phyloP scores from a whole-genome alignment of 2,797 vertebrate species.

The Sebastes nivosus region DNA sequence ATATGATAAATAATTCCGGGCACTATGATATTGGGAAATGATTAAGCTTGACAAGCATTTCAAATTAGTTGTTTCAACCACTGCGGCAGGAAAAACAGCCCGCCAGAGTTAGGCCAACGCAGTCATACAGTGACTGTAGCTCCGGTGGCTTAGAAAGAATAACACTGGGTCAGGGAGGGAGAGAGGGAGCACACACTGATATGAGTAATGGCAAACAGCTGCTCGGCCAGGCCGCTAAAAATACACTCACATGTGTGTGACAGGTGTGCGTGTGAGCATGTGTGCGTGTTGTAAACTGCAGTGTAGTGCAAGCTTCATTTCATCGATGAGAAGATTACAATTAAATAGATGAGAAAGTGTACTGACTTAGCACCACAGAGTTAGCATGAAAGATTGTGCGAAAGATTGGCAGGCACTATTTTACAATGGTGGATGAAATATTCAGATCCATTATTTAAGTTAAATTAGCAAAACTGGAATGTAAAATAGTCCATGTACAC shows the following conservation, averaged over 20 bases:
- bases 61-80: conserved; percentile 41
- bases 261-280: conserved; percentile 67
- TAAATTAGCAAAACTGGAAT: not conserved
- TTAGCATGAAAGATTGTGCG: not conserved
- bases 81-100: conserved; percentile 58
- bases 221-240: conserved; percentile 73
- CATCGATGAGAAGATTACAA: conserved; percentile 34
- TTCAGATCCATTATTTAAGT: not conserved
- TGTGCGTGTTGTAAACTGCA: conserved; percentile 45
- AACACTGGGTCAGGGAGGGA: conserved; percentile 70
- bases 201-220: conserved; percentile 84
- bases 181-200: conserved; percentile 71
- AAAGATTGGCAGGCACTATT: not conserved
- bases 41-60: conserved; percentile 62
- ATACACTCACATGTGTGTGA: conserved; percentile 70
- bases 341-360: conserved; percentile 25
- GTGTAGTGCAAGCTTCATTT: conserved; percentile 35
- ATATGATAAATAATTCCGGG: conserved; percentile 33
- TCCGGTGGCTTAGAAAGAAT: conserved; percentile 73
- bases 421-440: not conserved
- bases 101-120: conserved; percentile 47
- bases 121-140: conserved; percentile 63
- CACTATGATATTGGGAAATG: conserved; percentile 47
- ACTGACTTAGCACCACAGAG: conserved; percentile 29
- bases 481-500: not conserved